These are phyloP conservation scores for Poecilia latipinna DNA, from an alignment of 2,113 vertebrate genomes.

Conservation along the genomic window DNA sequence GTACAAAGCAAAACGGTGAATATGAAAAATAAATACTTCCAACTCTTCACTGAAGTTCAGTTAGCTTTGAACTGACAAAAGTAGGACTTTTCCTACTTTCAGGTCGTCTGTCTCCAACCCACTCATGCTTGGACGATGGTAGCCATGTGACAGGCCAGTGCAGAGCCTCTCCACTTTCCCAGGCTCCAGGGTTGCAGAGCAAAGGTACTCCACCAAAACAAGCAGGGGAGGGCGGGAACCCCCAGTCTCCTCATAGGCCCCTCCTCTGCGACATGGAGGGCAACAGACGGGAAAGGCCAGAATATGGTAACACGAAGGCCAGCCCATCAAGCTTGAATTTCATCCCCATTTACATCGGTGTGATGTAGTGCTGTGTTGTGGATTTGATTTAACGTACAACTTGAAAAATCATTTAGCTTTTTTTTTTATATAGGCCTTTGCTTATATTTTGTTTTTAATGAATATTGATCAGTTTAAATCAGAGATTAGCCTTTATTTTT, in stretches of 20 bases:
- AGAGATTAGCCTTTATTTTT: not conserved
- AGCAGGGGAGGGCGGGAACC: conserved; percentile 72
- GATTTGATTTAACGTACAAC: not conserved
- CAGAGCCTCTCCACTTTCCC: conserved; percentile 67
- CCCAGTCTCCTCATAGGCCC: conserved; percentile 79
- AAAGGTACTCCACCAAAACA: conserved; percentile 80
- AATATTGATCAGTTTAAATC: not conserved
- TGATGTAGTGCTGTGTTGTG: conserved; percentile 31
- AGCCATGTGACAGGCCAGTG: conserved; percentile 79
- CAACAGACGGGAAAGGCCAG: conserved; percentile 83
- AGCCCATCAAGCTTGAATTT: conserved; percentile 39
- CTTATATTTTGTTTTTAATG: not conserved
- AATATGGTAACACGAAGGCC: conserved; percentile 82
- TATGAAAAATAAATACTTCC: not conserved
- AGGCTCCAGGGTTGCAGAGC: conserved; percentile 70
- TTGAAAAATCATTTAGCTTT: not conserved
- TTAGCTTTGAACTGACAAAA: not conserved
- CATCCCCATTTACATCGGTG: conserved; percentile 59
- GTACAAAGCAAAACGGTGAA: not conserved
- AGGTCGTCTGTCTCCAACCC: conserved; percentile 82
- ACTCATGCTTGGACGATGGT: conserved; percentile 83
- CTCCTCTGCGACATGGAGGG: conserved; percentile 85
- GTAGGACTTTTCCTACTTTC: conserved; percentile 12
- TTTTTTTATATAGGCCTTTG: not conserved
- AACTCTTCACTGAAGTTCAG: not conserved